Conservation (phyloP, 2,888 invertebrate species). For the Volucella inflata region DNA sequence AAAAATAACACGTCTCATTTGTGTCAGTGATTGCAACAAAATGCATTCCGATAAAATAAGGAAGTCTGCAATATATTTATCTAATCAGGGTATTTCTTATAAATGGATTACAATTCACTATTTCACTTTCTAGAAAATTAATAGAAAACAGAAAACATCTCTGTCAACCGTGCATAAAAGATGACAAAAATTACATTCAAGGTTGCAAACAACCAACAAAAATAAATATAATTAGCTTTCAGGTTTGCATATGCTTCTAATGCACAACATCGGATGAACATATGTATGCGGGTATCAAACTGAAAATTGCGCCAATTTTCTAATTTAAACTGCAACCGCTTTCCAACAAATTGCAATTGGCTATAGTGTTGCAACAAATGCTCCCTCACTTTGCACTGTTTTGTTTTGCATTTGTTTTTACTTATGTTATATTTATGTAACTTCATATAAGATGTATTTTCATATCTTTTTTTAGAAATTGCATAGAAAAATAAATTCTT, state of each 20-base stretch:
- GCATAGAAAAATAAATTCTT: no score
- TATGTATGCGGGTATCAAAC: not conserved
- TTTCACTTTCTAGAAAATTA: not conserved
- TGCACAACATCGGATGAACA: not conserved
- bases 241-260: constrained; percentile 23
- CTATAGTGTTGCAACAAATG: constrained; percentile 12
- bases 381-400: constrained; percentile 35
- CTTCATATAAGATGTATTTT: constrained; percentile 9
- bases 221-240: constrained; percentile 28
- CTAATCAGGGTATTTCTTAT: not conserved
- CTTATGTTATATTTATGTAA: constrained; percentile 38
- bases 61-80: no score
- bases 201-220: constrained; percentile 17
- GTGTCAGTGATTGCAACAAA: constrained; percentile 2
- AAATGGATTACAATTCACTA: not conserved
- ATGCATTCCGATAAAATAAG: constrained; percentile 1
- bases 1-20: constrained; percentile 8
- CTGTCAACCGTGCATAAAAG: not conserved
- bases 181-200: constrained; percentile 17
- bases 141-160: not conserved
- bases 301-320: constrained; percentile 63
- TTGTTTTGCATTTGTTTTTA: constrained; percentile 27
- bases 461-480: not conserved
- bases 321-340: constrained; percentile 55
- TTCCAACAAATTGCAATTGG: constrained; percentile 37